A percentile compares a stretch with the other conserved stretches of the same genome.
These are phyloP conservation scores for Thecophora atra DNA, from an alignment of 2,888 invertebrate species.

Conservation along the genomic window DNA sequence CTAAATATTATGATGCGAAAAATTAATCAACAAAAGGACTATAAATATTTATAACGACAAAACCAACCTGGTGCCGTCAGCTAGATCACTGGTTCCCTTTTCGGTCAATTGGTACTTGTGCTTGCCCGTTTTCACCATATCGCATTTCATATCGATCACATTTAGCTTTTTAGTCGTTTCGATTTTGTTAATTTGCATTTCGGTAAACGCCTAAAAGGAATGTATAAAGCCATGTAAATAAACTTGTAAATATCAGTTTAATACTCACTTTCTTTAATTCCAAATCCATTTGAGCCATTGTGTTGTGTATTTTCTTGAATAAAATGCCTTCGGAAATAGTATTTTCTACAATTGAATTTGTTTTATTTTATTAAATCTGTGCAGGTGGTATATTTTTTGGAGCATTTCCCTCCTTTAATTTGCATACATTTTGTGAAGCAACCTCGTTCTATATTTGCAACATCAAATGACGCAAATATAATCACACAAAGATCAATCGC, in stretches of 20 bases:
- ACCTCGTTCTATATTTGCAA: background rate
- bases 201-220: slow-evolving; percentile 74
- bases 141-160: slow-evolving; percentile 77
- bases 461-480: background rate
- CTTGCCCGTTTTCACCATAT: slow-evolving; percentile 75
- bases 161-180: slow-evolving; percentile 81
- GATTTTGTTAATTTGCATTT: slow-evolving; percentile 81
- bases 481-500: background rate
- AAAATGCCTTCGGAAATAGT: slow-evolving; percentile 9
- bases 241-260: slow-evolving; percentile 8
- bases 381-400: slow-evolving; percentile 26
- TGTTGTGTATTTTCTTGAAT: slow-evolving; percentile 40
- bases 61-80: slow-evolving; percentile 60
- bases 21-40: background rate
- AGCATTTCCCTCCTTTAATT: background rate
- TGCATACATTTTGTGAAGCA: too few relatives aligned
- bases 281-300: slow-evolving; percentile 65
- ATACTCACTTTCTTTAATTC: slow-evolving; percentile 63
- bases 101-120: slow-evolving; percentile 78
- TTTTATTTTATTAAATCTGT: slow-evolving; percentile 40
- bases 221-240: background rate
- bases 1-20: slow-evolving; percentile 52
- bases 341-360: slow-evolving; percentile 22
- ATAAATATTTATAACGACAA: background rate
- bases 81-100: slow-evolving; percentile 64